Evolutionary conservation across 2,113 vertebrate genomes (phyloP).

Genomic region (Mus pahari): DNA sequence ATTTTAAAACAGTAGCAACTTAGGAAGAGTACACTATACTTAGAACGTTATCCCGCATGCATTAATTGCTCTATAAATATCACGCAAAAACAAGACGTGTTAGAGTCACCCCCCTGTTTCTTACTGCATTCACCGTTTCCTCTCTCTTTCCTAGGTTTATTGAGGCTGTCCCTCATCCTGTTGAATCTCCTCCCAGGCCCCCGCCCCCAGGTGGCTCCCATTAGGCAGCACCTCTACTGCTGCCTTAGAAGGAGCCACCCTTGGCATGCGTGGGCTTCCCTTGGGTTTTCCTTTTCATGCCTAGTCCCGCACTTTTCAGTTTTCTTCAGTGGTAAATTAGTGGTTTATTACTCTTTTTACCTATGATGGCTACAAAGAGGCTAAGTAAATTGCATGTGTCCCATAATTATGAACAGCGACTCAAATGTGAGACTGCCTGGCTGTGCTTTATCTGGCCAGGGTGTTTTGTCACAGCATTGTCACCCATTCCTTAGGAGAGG

Average conservation of each 20-base stretch:
- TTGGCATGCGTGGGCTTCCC: neutral
- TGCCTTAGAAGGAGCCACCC: neutral
- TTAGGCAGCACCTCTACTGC: neutral
- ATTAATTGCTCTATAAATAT: neutral
- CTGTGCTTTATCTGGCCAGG: neutral
- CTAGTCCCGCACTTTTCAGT: neutral
- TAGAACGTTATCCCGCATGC: neutral
- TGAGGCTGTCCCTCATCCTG: neutral
- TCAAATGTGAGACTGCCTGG: neutral
- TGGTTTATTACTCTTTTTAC: neutral
- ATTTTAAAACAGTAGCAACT: neutral
- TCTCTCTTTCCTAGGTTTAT: neutral
- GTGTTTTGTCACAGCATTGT: neutral
- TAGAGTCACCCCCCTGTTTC: neutral
- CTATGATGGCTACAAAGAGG: neutral
- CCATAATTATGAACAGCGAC: neutral
- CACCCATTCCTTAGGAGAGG: neutral
- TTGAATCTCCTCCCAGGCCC: neutral
- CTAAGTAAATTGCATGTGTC: neutral
- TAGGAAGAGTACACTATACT: neutral
- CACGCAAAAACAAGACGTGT: neutral
- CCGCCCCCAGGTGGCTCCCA: neutral
- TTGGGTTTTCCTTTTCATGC: neutral
- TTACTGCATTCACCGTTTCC: neutral
- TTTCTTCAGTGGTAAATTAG: neutral